These are phyloP conservation scores for Marasmarcha lunaedactyla DNA, from an alignment of 2,888 invertebrate genomes.

Conservation along the genomic window DNA sequence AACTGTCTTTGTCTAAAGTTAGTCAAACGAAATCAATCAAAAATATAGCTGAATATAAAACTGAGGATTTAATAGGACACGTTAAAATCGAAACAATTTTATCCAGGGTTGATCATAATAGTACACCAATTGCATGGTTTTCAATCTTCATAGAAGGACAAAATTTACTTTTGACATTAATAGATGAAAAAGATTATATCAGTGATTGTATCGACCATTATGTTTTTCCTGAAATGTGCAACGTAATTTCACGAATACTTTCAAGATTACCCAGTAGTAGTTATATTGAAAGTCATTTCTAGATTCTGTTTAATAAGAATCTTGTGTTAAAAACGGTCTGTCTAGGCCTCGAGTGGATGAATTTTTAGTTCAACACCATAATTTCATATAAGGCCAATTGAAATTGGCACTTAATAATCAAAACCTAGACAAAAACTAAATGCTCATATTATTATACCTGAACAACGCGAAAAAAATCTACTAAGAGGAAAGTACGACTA, in stretches of 20 bases:
- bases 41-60: too few relatives aligned
- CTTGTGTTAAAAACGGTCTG: constrained; percentile 5
- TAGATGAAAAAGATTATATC: neutral
- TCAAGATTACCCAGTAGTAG: constrained; percentile 3
- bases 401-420: too few relatives aligned
- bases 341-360: neutral
- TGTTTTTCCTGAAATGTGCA: neutral
- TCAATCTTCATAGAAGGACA: neutral
- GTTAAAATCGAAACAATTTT: too few relatives aligned
- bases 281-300: neutral
- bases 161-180: neutral
- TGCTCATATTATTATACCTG: too few relatives aligned
- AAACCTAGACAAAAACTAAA: too few relatives aligned
- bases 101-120: too few relatives aligned
- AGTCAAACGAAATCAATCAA: too few relatives aligned
- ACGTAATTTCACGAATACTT: neutral
- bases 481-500: too few relatives aligned
- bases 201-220: neutral
- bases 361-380: constrained; percentile 8
- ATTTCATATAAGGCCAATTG: constrained; percentile 5
- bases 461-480: too few relatives aligned
- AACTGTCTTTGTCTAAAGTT: too few relatives aligned
- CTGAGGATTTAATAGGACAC: too few relatives aligned
- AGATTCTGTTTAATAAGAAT: neutral
- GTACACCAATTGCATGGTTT: neutral